Percentiles rank a stretch among this genome's conserved stretches.
Evolutionary conservation across 2,888 invertebrate genomes (phyloP).

Genomic region (Rugalucina vietnamica): DNA sequence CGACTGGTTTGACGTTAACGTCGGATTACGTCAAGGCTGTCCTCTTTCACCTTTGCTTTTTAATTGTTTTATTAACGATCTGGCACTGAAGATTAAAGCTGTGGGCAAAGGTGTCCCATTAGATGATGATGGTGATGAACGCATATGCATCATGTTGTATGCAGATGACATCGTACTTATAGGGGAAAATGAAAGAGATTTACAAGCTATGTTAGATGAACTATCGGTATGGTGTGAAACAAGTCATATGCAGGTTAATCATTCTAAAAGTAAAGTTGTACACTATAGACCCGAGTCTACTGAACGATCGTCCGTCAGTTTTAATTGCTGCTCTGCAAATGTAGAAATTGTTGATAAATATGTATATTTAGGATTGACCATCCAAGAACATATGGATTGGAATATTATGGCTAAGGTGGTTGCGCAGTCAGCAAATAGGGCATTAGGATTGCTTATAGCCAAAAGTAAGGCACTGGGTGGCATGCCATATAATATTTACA

Average conservation of each 20-base stretch:
- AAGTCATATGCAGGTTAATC: constrained; percentile 22
- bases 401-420: constrained; percentile 23
- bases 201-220: constrained; percentile 27
- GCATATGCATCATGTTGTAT: constrained; percentile 23
- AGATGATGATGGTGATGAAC: background rate
- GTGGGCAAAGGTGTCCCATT: constrained; percentile 12
- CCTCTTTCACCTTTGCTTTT: constrained; percentile 14
- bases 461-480: background rate
- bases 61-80: constrained; percentile 23
- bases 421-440: constrained; percentile 14
- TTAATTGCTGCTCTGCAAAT: constrained; percentile 7
- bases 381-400: constrained; percentile 28
- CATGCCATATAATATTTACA: background rate
- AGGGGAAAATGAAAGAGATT: constrained; percentile 35
- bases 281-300: constrained; percentile 26
- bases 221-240: constrained; percentile 28
- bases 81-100: background rate
- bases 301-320: background rate
- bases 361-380: constrained; percentile 23
- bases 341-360: constrained; percentile 27
- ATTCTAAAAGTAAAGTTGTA: constrained; percentile 34
- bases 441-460: constrained; percentile 11
- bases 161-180: constrained; percentile 32
- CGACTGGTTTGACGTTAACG: constrained; percentile 13
- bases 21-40: constrained; percentile 22